These are phyloP conservation scores for Apostichopus parvimensis DNA, from an alignment of 35 echinoderm and acorn worm species.

Conservation along the genomic window DNA sequence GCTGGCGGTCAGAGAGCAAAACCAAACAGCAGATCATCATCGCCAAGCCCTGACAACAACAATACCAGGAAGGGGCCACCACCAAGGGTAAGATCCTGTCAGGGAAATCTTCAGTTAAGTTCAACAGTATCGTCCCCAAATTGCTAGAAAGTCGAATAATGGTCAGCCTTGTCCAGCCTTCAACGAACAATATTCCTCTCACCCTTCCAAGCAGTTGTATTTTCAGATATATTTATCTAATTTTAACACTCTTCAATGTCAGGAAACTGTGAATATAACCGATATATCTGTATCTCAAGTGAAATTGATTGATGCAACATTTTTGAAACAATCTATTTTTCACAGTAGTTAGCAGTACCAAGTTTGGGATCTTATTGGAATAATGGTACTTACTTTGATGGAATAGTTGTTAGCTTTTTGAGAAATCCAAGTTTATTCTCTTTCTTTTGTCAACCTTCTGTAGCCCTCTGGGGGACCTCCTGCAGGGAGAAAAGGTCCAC, in stretches of 20 bases:
- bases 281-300: too few species aligned
- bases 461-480: conserved; percentile 38
- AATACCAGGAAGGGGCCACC: conserved; percentile 71
- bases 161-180: background rate
- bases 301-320: background rate
- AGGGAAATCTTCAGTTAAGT: background rate
- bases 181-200: too few species aligned
- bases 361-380: too few species aligned
- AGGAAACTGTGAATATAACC: too few species aligned
- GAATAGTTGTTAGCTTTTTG: background rate
- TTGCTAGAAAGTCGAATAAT: background rate
- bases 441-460: background rate
- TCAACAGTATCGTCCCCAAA: background rate
- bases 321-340: background rate
- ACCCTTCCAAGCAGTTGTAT: too few species aligned
- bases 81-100: conserved; percentile 70
- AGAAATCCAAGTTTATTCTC: background rate
- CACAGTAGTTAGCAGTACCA: background rate
- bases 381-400: background rate
- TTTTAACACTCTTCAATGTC: too few species aligned
- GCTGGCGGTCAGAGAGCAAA: conserved; percentile 50
- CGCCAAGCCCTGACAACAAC: conserved; percentile 60
- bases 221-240: too few species aligned
- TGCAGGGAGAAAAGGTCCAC: conserved; percentile 27
- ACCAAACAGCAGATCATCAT: conserved; percentile 66